Evolutionary conservation across 2,797 vertebrate genomes (phyloP).

Genomic region (Alfaro cultratus): DNA sequence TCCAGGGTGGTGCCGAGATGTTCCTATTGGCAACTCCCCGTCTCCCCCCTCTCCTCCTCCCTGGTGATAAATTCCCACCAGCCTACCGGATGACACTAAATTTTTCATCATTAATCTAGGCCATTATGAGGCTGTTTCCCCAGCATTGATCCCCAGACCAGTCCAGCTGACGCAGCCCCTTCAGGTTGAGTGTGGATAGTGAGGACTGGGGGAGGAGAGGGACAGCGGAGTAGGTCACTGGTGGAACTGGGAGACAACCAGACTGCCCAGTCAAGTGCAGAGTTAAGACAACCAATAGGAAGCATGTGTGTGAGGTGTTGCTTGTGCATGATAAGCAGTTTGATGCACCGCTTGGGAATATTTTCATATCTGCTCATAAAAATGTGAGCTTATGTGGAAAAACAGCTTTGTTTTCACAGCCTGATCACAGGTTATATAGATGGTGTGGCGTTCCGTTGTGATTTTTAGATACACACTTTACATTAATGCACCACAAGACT

Average conservation of each 20-base stretch:
- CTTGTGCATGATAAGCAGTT: constrained; percentile 43
- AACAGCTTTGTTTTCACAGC: constrained; percentile 25
- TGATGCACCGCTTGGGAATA: constrained; percentile 4
- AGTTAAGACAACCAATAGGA: constrained; percentile 43
- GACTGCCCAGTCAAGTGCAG: constrained; percentile 53
- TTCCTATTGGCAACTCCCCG: constrained; percentile 77
- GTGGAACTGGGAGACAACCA: constrained; percentile 79
- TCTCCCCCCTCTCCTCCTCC: constrained; percentile 47
- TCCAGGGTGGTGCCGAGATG: constrained; percentile 74
- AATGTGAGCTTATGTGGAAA: constrained; percentile 23
- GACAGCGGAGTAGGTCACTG: constrained; percentile 55
- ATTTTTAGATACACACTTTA: constrained; percentile 34
- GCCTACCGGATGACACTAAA: constrained; percentile 88
- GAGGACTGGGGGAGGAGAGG: constrained; percentile 73
- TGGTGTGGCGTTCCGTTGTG: constrained; percentile 23
- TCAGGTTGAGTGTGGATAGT: constrained; percentile 65
- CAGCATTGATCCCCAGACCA: constrained; percentile 88
- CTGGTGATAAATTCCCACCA: constrained; percentile 92
- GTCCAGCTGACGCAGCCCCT: constrained; percentile 84
- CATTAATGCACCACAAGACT: constrained; percentile 36
- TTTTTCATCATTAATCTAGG: constrained; percentile 99
- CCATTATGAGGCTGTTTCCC: constrained; percentile 92
- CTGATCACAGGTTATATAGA: constrained; percentile 37
- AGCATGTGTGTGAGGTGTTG: constrained; percentile 60
- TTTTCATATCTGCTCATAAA: constrained; percentile 4